Evolutionary conservation across 1,140 invertebrate species (phyloP).

Genomic region (Dendrolimus kikuchii): DNA sequence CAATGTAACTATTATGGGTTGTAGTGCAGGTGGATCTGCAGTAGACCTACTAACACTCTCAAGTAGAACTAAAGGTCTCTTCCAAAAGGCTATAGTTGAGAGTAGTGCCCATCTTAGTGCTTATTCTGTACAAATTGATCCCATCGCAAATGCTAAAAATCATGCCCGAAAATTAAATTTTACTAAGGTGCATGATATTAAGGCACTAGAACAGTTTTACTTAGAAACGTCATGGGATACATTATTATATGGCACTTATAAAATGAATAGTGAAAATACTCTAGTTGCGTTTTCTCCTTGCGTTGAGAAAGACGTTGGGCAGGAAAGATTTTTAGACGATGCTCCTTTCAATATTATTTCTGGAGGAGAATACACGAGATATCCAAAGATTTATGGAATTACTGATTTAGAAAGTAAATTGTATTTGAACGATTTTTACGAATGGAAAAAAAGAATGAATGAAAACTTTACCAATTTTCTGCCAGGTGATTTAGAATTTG

Average conservation of each 20-base stretch:
- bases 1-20: constrained; percentile 23
- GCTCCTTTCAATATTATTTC: constrained; percentile 11
- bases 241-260: constrained; percentile 3
- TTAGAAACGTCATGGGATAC: constrained; percentile 4
- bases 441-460: constrained; percentile 20
- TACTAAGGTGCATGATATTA: constrained; percentile 11
- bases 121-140: constrained; percentile 20
- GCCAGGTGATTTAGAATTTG: constrained; percentile 20
- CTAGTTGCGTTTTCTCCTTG: constrained; percentile 18
- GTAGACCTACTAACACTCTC: constrained; percentile 24
- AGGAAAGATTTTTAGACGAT: constrained; percentile 16
- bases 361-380: not conserved
- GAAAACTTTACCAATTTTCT: constrained; percentile 21
- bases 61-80: constrained; percentile 18
- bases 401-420: constrained; percentile 20
- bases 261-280: constrained; percentile 8
- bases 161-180: constrained; percentile 12
- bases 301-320: constrained; percentile 14
- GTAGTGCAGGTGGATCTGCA: constrained; percentile 20
- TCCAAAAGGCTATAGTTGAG: constrained; percentile 27
- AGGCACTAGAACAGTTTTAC: constrained; percentile 21
- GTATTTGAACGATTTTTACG: constrained; percentile 5
- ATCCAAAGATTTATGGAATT: constrained; percentile 10
- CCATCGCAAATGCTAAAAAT: constrained; percentile 15
- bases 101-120: constrained; percentile 15